These are phyloP conservation scores for Protosalanx chinensis DNA, from an alignment of 2,797 vertebrate species.

Conservation along the genomic window DNA sequence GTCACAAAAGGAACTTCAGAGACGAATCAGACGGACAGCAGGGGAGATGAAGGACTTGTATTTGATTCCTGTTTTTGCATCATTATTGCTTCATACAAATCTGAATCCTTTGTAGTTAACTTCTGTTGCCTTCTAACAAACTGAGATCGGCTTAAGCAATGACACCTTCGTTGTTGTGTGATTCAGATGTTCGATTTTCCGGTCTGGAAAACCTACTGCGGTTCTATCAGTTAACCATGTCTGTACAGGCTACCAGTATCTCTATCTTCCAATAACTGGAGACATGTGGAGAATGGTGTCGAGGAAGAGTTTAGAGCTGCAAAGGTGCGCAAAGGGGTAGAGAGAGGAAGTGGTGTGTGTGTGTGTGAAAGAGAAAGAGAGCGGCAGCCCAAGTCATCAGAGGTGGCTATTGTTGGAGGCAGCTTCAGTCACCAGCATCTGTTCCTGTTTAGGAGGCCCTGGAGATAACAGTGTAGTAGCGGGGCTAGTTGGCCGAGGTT, in stretches of 20 bases:
- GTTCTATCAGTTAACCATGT: too few relatives aligned
- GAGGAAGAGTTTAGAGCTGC: too few relatives aligned
- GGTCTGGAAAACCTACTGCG: too few relatives aligned
- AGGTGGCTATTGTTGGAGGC: conserved; percentile 55
- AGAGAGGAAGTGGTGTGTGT: not conserved
- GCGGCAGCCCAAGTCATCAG: not conserved
- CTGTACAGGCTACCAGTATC: too few relatives aligned
- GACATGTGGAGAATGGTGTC: too few relatives aligned
- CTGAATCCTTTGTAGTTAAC: not conserved
- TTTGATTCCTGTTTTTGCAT: not conserved
- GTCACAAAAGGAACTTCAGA: not conserved
- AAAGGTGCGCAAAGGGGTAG: too few relatives aligned
- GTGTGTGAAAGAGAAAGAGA: not conserved
- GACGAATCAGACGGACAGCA: not conserved
- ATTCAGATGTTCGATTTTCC: too few relatives aligned
- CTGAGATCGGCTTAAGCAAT: too few relatives aligned
- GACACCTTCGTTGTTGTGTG: too few relatives aligned
- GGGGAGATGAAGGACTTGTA: not conserved
- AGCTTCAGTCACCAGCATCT: conserved; percentile 55
- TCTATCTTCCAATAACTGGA: too few relatives aligned
- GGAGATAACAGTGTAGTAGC: conserved; percentile 40
- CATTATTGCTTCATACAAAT: not conserved
- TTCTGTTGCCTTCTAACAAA: not conserved
- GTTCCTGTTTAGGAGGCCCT: conserved; percentile 64
- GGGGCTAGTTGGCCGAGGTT: conserved; percentile 48